Evolutionary conservation across 2,113 vertebrate species (phyloP).

Genomic region (Macquaria ambigua): DNA sequence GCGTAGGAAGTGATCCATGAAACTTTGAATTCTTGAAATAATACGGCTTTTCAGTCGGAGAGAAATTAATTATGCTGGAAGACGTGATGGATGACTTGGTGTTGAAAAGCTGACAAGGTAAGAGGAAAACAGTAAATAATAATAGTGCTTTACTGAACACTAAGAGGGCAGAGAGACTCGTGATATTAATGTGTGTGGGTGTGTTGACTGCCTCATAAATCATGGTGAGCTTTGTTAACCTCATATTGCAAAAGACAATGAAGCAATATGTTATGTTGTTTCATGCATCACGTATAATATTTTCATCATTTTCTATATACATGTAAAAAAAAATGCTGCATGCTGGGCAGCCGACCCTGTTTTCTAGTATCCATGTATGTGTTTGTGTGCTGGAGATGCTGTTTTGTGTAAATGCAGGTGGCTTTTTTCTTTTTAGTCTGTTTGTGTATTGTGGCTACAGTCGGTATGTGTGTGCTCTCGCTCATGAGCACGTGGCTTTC

Average conservation of each 20-base stretch:
- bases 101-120: constrained; percentile 13
- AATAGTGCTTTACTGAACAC: neutral
- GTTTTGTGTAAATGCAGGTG: neutral
- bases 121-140: neutral
- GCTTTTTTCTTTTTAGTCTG: neutral
- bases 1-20: neutral
- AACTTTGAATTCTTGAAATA: neutral
- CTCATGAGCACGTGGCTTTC: constrained; percentile 40
- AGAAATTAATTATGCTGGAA: constrained; percentile 2
- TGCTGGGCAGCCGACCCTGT: neutral
- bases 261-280: neutral
- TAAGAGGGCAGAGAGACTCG: neutral
- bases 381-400: neutral
- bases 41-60: neutral
- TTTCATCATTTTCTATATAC: neutral
- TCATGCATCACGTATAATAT: neutral
- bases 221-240: constrained; percentile 17
- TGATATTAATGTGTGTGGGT: constrained; percentile 12
- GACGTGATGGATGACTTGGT: neutral
- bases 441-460: neutral
- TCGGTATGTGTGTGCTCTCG: neutral
- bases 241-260: neutral
- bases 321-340: neutral
- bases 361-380: neutral
- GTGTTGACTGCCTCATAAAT: constrained; percentile 28